phyloP scores from a whole-genome alignment of 2,888 invertebrate species.

The Heteropelma amictum region DNA sequence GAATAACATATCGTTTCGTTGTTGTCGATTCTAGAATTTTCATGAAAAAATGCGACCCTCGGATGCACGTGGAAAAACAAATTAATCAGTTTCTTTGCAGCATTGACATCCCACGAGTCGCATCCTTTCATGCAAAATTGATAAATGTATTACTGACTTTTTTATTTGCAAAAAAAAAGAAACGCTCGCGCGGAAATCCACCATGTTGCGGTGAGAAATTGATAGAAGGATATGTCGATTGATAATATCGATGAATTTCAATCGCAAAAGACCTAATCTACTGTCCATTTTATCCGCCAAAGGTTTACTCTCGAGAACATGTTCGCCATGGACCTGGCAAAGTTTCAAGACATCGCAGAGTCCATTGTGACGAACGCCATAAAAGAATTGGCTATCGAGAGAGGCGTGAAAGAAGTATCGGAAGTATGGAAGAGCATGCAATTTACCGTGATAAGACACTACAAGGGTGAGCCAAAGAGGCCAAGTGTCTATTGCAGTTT shows the following conservation, averaged over 20 bases:
- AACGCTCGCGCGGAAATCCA: slow-evolving; percentile 30
- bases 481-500: too few relatives aligned
- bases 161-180: slow-evolving; percentile 31
- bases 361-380: slow-evolving; percentile 93
- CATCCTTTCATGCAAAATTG: not conserved
- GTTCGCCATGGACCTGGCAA: slow-evolving; percentile 94
- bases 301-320: slow-evolving; percentile 95
- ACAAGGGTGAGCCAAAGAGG: slow-evolving; percentile 79
- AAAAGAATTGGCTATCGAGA: slow-evolving; percentile 94
- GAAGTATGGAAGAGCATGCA: slow-evolving; percentile 85
- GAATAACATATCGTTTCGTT: not conserved
- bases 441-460: slow-evolving; percentile 84
- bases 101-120: not conserved
- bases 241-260: not conserved
- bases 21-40: slow-evolving; percentile 27
- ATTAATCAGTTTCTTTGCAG: slow-evolving; percentile 28
- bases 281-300: not conserved
- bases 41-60: not conserved
- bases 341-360: slow-evolving; percentile 91
- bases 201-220: slow-evolving; percentile 48
- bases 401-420: slow-evolving; percentile 89
- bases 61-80: not conserved
- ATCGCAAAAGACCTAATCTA: too few relatives aligned
- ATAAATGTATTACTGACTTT: slow-evolving; percentile 8
- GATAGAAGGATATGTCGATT: not conserved